Evolutionary conservation across 2,888 invertebrate species (phyloP), one percentile per base, ranked within the genome.

Genomic region (Carterocephalus palaemon): DNA sequence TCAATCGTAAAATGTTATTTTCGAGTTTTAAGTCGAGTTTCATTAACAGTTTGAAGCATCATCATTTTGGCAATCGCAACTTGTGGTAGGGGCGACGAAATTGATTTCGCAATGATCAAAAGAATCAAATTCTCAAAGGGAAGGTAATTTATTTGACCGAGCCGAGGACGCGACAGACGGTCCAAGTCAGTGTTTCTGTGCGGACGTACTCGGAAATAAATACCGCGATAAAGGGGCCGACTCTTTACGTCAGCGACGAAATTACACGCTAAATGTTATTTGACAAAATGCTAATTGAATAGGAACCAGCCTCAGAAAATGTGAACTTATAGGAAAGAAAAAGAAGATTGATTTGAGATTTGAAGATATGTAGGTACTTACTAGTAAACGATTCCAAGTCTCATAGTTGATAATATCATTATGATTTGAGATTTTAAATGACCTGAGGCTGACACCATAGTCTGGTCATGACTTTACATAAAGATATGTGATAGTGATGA

Each of bases 101-200:
- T 75, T 75, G 75, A 77, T 74, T 75, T 75, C 64, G 61, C 66
- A 62, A 68, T 73, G 78, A 77, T 75, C 76, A 78, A 78, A 75
- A 75, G 75, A 75, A 70, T 67, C 68, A 67, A 72, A 70, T 70
- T 75, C 70, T 67, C 70, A 76, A 76, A 76, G 75, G 71, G 64
- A 64, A 68, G 70, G 65, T 62, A 76, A 76, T 76, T 75, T 74
- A 71, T 75, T 76, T 76, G 76, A 71, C 75, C 73, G 62, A 59
- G 60, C 57, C n/a, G 42, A 29, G 42, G 22, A 43, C 34, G 42
- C 64, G 64, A 60, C 64, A 56, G 61, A 57, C 57, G 58, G 57
- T 53, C 54, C 52, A 13, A 26, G 31, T 32, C 37, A 26, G 23
- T 45, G 45, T 37, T 37, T 32, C 45, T 19, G 24, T 32, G 24